Percentiles rank a stretch among this genome's conserved stretches.
Evolutionary conservation across 1,140 invertebrate species (phyloP).

Genomic region (Catajapyx aquilonaris): DNA sequence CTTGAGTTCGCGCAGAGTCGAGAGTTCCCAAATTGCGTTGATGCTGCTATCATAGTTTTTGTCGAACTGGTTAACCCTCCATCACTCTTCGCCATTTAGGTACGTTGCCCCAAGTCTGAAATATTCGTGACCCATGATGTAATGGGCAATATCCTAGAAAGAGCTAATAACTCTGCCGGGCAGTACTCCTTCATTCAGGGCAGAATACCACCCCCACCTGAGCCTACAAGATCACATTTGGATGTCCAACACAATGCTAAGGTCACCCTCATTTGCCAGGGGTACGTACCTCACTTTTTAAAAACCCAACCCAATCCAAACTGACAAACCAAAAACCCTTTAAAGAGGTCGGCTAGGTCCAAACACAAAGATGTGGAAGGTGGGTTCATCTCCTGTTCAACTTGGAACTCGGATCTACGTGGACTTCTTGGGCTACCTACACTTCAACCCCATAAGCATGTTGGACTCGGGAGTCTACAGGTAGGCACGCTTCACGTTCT

Average conservation of each 20-base stretch:
- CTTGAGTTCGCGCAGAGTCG: neutral
- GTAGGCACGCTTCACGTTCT: no score
- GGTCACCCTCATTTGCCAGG: constrained; percentile 27
- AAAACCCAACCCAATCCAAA: constrained; percentile 6
- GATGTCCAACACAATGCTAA: constrained; percentile 21
- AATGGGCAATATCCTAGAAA: constrained; percentile 27
- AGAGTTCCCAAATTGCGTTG: neutral
- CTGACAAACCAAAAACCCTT: constrained; percentile 7
- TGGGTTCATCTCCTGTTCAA: constrained; percentile 19
- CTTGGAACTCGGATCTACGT: constrained; percentile 18
- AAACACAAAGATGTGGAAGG: constrained; percentile 26
- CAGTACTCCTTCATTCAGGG: constrained; percentile 30
- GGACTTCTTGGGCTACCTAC: constrained; percentile 19
- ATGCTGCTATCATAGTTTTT: neutral
- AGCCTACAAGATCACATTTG: constrained; percentile 18
- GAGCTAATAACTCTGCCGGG: constrained; percentile 33
- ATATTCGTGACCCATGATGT: constrained; percentile 30
- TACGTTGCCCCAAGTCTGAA: constrained; percentile 22
- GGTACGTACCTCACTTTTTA: constrained; percentile 20
- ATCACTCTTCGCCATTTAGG: constrained; percentile 15
- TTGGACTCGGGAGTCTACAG: constrained; percentile 30
- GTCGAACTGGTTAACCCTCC: neutral
- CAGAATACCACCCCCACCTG: constrained; percentile 20
- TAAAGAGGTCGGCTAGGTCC: constrained; percentile 24
- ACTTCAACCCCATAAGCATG: constrained; percentile 23